Conservation (phyloP, 2,113 vertebrate species). For the Tor tambroides region DNA sequence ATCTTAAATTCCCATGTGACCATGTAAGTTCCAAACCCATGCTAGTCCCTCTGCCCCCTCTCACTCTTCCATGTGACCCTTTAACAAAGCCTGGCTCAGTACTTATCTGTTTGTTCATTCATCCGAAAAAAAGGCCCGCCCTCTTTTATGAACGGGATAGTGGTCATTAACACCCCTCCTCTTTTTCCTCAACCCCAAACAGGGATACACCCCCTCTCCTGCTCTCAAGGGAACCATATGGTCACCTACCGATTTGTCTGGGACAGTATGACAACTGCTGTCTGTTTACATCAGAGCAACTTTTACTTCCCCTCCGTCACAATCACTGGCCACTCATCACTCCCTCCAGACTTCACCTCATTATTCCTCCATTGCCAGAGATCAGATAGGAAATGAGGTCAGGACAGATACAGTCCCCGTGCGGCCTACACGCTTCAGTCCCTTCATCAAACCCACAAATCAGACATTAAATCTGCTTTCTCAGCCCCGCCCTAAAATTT, state of each 20-base stretch:
- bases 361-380: background rate
- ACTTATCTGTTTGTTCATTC: conserved; percentile 68
- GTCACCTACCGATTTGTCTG: conserved; percentile 4
- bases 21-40: conserved; percentile 42
- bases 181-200: conserved; percentile 61
- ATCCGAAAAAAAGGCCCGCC: conserved; percentile 69
- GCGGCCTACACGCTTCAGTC: conserved; percentile 28
- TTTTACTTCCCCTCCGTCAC: background rate
- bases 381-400: conserved; percentile 12
- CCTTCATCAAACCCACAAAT: conserved; percentile 17
- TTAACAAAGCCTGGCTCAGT: conserved; percentile 58
- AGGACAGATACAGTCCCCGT: background rate
- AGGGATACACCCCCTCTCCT: conserved; percentile 38
- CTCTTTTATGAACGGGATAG: conserved; percentile 72
- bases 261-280: background rate
- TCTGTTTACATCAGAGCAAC: background rate
- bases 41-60: conserved; percentile 52
- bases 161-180: conserved; percentile 65
- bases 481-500: conserved; percentile 10
- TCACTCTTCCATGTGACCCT: conserved; percentile 65
- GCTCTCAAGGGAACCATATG: conserved; percentile 32
- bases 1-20: conserved; percentile 46
- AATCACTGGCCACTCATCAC: background rate
- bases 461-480: background rate
- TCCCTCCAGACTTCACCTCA: background rate